A percentile compares a stretch with the other conserved stretches of the same genome.
These are phyloP conservation scores for Gadus macrocephalus DNA, from an alignment of 2,113 vertebrate species.

Conservation along the genomic window DNA sequence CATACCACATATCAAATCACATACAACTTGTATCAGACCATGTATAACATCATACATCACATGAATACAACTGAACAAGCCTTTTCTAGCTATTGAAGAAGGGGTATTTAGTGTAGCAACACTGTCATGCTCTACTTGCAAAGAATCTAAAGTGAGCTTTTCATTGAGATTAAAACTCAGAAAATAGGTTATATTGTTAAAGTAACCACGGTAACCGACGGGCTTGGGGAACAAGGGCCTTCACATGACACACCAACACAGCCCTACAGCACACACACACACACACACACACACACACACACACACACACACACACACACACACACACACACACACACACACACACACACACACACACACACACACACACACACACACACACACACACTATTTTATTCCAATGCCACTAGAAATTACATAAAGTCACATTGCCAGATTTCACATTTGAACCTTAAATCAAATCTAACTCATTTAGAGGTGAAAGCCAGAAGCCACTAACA, in stretches of 20 bases:
- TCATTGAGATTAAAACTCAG: neutral
- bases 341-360: neutral
- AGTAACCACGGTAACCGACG: conserved; percentile 13
- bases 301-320: neutral
- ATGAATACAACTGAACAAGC: too few species aligned
- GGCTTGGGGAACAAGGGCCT: conserved; percentile 29
- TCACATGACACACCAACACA: conserved; percentile 42
- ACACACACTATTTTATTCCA: too few species aligned
- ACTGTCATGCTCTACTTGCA: neutral
- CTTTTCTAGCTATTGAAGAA: too few species aligned
- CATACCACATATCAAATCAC: too few species aligned
- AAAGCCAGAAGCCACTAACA: too few species aligned
- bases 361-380: neutral
- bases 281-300: neutral
- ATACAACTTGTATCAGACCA: too few species aligned
- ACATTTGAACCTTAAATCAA: too few species aligned
- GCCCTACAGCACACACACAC: conserved; percentile 32
- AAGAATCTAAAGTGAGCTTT: conserved; percentile 18
- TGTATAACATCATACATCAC: too few species aligned
- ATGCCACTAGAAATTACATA: too few species aligned
- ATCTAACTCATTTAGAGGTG: too few species aligned
- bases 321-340: neutral
- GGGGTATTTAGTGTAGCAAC: neutral
- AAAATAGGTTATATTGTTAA: conserved; percentile 20
- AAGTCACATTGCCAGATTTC: too few species aligned